Conservation (phyloP, 2,113 vertebrate genomes). For the Verasper variegatus region DNA sequence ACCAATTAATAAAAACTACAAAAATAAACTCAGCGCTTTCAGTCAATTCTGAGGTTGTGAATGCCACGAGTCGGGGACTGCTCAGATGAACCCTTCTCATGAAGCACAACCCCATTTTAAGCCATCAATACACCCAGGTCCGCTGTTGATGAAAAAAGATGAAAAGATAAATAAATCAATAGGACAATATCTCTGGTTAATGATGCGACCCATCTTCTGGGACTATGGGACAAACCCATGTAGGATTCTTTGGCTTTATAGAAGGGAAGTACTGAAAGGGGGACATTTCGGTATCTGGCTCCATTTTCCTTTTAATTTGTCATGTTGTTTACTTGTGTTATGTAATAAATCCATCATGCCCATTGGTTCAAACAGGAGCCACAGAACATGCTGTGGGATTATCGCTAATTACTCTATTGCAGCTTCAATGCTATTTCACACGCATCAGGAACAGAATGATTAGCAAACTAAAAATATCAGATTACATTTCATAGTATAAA, state of each 20-base stretch:
- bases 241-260: neutral
- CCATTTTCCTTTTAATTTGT: neutral
- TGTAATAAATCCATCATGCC: neutral
- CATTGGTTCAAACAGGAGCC: conserved; percentile 3
- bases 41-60: neutral
- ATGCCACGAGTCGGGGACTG: neutral
- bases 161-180: neutral
- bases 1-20: neutral
- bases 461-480: neutral
- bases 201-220: neutral
- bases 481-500: neutral
- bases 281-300: neutral
- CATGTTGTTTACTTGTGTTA: neutral
- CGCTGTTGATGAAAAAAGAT: neutral
- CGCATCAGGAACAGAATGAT: neutral
- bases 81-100: neutral
- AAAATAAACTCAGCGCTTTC: neutral
- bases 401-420: neutral
- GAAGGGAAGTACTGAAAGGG: neutral
- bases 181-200: neutral
- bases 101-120: neutral
- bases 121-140: neutral
- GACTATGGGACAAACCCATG: neutral
- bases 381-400: conserved; percentile 4
- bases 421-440: conserved; percentile 1